Base-by-base conservation (phyloP, 2,113 vertebrate genomes). In the Cepphus grylle region DNA sequence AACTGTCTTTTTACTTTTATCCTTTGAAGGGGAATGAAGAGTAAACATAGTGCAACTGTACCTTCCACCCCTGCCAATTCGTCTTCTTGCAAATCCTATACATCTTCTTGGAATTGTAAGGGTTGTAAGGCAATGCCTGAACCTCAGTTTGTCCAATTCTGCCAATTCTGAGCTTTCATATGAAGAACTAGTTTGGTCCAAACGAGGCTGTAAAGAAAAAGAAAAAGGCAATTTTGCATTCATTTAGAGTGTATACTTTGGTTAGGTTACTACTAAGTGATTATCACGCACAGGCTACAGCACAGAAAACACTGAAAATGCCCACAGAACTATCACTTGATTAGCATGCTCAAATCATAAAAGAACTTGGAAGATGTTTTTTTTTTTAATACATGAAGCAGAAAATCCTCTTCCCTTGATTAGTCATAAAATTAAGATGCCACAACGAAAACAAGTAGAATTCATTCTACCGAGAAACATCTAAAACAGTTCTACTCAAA, bases 1-100 rank as follows among this genome's bases (percentile, higher is more conserved):
- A 32, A 40, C 12, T 4, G 21, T 27, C 45, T 93, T 45, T 10
- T 16, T 4, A 3, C 7, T 86, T 42, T 17, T 5, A 77, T 11
- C 15, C 19, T 62, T 4, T 52, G 62, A 94, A 65, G 15, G 43
- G 29, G 38, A 76, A 47, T 6, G 47, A 81, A 40, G 66, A 40
- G 38, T 30, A 6, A 58, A 91, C 92, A 61, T 1, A 58, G 88
- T 2, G 1, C 59, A 9, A 23, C 27, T 40, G 77, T 98, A 99
- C 99, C 99, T 99, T 98, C 99, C 99, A 80, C 99, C 99, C 93
- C 99, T 98, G 94, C 99, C 99, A 97, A 99, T 97, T 94, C 99
- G 96, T 88, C 99, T 98, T 55, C 98, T 98, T 81, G 98, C 97
- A 95, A 99, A 98, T 74, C 99, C 99, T 93, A 98, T 98, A 94